Evolutionary conservation across 2,888 invertebrate species (phyloP), one percentile per base, ranked within the genome.

Genomic region (Drosophila koepferae): DNA sequence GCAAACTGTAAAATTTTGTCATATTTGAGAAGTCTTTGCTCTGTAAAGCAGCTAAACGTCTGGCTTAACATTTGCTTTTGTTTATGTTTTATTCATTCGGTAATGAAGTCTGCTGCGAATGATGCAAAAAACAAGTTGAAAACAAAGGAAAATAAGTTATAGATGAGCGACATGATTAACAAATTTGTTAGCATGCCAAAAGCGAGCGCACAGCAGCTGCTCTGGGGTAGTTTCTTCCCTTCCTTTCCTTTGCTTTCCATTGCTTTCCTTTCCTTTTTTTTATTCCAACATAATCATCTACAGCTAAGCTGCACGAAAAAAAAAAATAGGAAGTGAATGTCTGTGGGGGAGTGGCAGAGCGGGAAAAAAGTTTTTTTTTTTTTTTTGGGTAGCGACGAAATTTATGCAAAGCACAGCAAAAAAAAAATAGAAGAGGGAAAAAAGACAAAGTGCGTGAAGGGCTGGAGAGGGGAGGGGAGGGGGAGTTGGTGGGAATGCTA

Each of bases 331-430:
- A 38, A 23, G 8, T 36, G 16, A 16, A 14, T 23, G 18, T 18
- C 14, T 3, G 36, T 3, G 18, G 4, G 8, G 7, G 54, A 5
- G 16, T 2, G 38, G 20, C 0, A 38, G 23, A 18, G 38, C 4
- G 38, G 12, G 53, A 4, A 54, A 40, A 28, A 34, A 18, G 20
- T 44, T 44, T 4, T 18, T 16, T n/a, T 18, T 18, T 18, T 49
- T 31, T 53, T 63, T 14, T 23, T 41, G 53, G 53, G 38, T 38
- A 65, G 20, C 60, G 54, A 43, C 20, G 51, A 86, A 86, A 86
- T 90, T 85, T 90, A 90, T 85, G 90, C 90, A 86, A 85, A 83
- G 89, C 90, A 89, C 72, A 76, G 78, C 75, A 71, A 14, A 56
- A 70, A 53, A 43, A 18, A 41, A 18, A 12, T 1, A 20, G 18